Evolutionary conservation across 2,797 vertebrate species (phyloP), one percentile per base, ranked within the genome.

Genomic region (Microcaecilia unicolor): DNA sequence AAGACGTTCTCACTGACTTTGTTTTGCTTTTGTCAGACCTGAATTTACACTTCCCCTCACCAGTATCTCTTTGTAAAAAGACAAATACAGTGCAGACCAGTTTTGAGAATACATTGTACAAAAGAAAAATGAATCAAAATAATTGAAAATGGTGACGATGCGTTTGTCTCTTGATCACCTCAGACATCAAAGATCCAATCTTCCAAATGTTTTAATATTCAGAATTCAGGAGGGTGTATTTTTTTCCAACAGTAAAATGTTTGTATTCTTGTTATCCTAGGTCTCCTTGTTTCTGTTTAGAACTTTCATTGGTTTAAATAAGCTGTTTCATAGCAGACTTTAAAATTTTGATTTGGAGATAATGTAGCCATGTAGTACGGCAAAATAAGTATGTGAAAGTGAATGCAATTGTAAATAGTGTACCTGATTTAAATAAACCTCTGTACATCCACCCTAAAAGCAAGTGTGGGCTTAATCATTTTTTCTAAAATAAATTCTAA

Each of bases 391-490:
- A 54, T 54, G 65, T 81, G 61, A 63, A 80, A 73, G 68, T 78
- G 66, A 75, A 74, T 62, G 77, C 60, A 81, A 69, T 55, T 94
- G 88, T 91, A 89, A 88, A 92, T 89, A 85, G 75, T 69, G 69
- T 69, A 67, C 67, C 68, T 74, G 64, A 78, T 71, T 53, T 77
- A 85, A 82, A 81, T 61, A 67, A 80, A 76, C 45, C 62, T 70
- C 67, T 76, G 59, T 84, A 76, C 70, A 85, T 76, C 74, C 80
- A 68, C 60, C 62, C 57, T 51, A 36, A 24, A 27, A 28, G 31
- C 22, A 15, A 10, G 14, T n/a, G n/a, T n/a, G n/a, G n/a, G n/a
- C n/a, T n/a, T n/a, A n/a, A n/a, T n/a, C n/a, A n/a, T n/a, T n/a
- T n/a, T n/a, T n/a, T n/a, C n/a, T n/a, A n/a, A n/a, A n/a, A n/a